phyloP scores from a whole-genome alignment of 2,113 vertebrate species.

The Thalassarche chlororhynchos region DNA sequence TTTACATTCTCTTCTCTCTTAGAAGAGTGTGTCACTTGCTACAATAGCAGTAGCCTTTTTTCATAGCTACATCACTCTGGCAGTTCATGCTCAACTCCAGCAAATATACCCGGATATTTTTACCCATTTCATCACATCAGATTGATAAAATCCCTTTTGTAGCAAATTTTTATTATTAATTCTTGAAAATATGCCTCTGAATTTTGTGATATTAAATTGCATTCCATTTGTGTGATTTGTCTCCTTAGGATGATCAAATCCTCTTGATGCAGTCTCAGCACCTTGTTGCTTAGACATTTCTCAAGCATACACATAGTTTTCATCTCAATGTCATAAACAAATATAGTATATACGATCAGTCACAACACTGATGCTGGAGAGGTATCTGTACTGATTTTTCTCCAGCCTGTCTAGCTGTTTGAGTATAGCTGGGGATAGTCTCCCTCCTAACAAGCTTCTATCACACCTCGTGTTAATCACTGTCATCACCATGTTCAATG shows the following conservation, averaged over 20 bases:
- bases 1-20: background rate
- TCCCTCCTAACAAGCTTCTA: background rate
- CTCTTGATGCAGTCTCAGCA: background rate
- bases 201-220: background rate
- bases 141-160: background rate
- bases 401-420: background rate
- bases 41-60: background rate
- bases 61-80: background rate
- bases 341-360: background rate
- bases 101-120: background rate
- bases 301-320: background rate
- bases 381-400: background rate
- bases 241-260: background rate
- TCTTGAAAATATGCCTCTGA: background rate
- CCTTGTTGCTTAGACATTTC: background rate
- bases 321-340: background rate
- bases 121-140: background rate
- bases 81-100: background rate
- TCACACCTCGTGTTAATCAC: background rate
- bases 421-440: background rate
- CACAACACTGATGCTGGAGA: background rate
- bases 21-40: background rate
- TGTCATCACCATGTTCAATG: background rate
- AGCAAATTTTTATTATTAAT: background rate
- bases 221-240: background rate